Evolutionary conservation across 2,888 invertebrate species (phyloP), one percentile per base, ranked within the genome.

Genomic region (Carterocephalus palaemon): DNA sequence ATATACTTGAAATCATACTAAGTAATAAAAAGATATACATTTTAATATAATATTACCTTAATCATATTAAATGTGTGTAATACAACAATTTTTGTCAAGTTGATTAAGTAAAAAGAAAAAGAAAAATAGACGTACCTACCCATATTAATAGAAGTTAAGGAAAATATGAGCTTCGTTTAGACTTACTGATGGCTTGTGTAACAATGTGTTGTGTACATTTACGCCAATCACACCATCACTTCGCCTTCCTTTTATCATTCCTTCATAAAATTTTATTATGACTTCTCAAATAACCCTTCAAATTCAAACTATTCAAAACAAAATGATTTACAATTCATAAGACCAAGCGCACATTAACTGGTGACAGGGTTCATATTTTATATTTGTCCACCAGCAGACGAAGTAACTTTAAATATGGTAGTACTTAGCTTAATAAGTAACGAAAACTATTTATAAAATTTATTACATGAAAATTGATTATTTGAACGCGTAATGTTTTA

Each of bases 91-190:
- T 24, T n/a, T 36, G 42, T 43, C 33, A 42, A 13, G 19, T 17
- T 26, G 13, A 26, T 5, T 3, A 26, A 26, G 15, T 34, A 20
- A 33, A 43, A 20, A 2, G 9, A 34, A 29, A 36, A 34, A 10
- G 20, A 19, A 34, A 33, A 34, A 43, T 43, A 64, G 63, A 67
- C 68, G 70, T 69, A 68, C 64, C 60, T 69, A 71, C 64, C 60
- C 70, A 71, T 69, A 65, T 74, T 64, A 67, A 77, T 85, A 85
- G 83, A 61, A 74, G 63, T 77, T 86, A 85, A 85, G 84, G 81
- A 79, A 84, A 83, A 82, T 73, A 85, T 82, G 85, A 86, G 85
- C 85, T 86, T 86, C 72, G 65, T 84, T 82, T 83, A 85, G 85
- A 81, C 64, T 82, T 67, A 85, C 78, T 73, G 78, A 80, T 77